Conservation (phyloP, 2,797 vertebrate genomes). For the Pseudopleuronectes americanus region DNA sequence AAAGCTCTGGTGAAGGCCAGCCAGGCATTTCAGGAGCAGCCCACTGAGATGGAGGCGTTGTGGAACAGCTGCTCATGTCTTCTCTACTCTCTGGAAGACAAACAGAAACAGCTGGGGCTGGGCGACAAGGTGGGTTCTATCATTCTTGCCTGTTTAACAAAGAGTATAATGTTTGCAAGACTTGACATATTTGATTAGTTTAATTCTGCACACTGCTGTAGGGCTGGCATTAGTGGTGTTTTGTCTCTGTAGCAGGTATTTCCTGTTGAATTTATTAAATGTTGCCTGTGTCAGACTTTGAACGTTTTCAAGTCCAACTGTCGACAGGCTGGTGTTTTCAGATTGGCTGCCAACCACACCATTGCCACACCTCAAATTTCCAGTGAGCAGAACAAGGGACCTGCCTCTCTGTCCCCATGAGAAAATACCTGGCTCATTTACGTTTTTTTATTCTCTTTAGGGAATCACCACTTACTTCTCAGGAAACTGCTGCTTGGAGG, state of each 20-base stretch:
- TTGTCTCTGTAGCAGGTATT: background rate
- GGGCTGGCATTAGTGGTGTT: background rate
- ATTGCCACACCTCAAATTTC: background rate
- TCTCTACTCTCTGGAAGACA: constrained; percentile 89
- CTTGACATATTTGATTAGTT: too few relatives aligned
- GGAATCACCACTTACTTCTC: constrained; percentile 94
- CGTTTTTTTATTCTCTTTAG: constrained; percentile 67
- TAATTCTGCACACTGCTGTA: background rate
- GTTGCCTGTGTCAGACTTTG: background rate
- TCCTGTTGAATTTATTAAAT: background rate
- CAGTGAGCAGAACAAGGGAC: background rate
- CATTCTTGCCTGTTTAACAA: background rate
- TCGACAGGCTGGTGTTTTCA: too few relatives aligned
- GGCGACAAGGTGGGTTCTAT: constrained; percentile 83
- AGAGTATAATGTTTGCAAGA: too few relatives aligned
- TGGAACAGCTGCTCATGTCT: constrained; percentile 86
- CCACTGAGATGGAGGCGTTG: constrained; percentile 82
- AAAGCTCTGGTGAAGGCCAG: constrained; percentile 87
- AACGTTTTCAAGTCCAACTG: background rate
- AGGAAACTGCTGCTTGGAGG: constrained; percentile 89
- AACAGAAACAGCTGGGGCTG: constrained; percentile 90
- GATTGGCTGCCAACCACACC: too few relatives aligned
- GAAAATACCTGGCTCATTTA: background rate
- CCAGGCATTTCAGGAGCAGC: constrained; percentile 85
- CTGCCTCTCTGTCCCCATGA: background rate